Conservation (phyloP, 2,888 invertebrate species). For the Schizotus pectinicornis region DNA sequence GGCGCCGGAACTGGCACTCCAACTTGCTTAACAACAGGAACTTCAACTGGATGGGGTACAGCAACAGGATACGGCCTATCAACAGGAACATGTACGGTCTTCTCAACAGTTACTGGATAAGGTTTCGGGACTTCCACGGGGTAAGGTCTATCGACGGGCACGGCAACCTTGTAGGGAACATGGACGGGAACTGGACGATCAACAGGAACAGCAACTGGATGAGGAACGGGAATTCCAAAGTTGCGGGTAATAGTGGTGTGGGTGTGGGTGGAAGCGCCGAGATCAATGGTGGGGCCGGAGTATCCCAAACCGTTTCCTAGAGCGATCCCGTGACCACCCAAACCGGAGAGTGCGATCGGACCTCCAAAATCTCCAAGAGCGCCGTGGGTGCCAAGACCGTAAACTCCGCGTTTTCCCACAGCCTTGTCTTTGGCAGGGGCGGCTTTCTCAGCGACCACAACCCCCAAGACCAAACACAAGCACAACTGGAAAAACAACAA, state of each 20-base stretch:
- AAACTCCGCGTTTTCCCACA: conserved; percentile 51
- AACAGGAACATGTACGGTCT: conserved; percentile 63
- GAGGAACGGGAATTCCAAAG: conserved; percentile 60
- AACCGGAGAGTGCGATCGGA: conserved; percentile 40
- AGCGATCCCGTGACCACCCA: conserved; percentile 1
- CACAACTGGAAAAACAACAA: conserved; percentile 44
- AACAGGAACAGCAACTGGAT: conserved; percentile 58
- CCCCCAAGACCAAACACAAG: conserved; percentile 43
- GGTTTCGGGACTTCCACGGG: conserved; percentile 60
- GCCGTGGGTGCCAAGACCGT: conserved; percentile 43
- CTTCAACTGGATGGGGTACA: conserved; percentile 52
- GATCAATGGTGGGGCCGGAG: conserved; percentile 35
- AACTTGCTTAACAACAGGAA: conserved; percentile 47
- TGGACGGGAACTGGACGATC: conserved; percentile 51
- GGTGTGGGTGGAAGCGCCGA: conserved; percentile 48
- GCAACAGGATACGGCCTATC: conserved; percentile 62
- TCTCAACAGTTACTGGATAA: conserved; percentile 58
- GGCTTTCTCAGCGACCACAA: conserved; percentile 39
- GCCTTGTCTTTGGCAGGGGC: conserved; percentile 43
- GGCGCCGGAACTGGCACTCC: conserved; percentile 47
- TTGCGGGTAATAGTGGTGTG: conserved; percentile 60
- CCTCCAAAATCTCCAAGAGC: conserved; percentile 18
- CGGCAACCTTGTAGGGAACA: conserved; percentile 55
- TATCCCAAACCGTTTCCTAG: neutral
- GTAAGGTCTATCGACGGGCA: conserved; percentile 58